phyloP scores from a whole-genome alignment of 2,888 invertebrate species.

The Stenodera caucasica region DNA sequence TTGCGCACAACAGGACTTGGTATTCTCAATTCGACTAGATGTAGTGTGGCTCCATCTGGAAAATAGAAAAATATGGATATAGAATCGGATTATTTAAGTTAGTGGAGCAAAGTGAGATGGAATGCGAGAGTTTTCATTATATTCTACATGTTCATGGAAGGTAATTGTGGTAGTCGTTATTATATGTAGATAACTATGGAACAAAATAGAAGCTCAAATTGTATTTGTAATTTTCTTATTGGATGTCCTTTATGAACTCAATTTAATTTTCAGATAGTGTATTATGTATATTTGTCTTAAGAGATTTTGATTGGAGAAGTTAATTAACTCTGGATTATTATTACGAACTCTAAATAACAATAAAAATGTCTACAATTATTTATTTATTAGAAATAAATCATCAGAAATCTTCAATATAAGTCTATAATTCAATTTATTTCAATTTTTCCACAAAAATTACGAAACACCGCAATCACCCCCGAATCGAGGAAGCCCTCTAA shows the following conservation, averaged over 20 bases:
- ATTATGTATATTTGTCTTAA: neutral
- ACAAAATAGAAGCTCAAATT: conserved; percentile 1
- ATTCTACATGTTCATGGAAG: conserved; percentile 1
- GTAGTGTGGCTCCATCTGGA: conserved; percentile 57
- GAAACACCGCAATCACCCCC: no score
- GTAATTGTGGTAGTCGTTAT: neutral
- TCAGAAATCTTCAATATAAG: no score
- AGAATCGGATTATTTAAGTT: neutral
- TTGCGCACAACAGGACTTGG: conserved; percentile 81
- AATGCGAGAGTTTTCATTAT: neutral
- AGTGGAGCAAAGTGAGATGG: conserved; percentile 12
- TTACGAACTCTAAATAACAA: no score
- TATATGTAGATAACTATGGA: neutral
- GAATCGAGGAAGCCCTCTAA: neutral
- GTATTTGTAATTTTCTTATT: neutral
- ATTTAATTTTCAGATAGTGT: neutral
- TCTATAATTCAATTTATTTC: no score
- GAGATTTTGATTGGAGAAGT: neutral
- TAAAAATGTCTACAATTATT: no score
- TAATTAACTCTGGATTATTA: neutral
- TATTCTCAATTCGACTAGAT: conserved; percentile 76
- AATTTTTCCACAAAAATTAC: no score
- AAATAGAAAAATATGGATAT: conserved; percentile 22
- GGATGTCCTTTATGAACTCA: neutral
- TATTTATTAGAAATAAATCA: no score